Evolutionary conservation across 2,113 vertebrate species (phyloP).

Genomic region (Spheniscus mendiculus): DNA sequence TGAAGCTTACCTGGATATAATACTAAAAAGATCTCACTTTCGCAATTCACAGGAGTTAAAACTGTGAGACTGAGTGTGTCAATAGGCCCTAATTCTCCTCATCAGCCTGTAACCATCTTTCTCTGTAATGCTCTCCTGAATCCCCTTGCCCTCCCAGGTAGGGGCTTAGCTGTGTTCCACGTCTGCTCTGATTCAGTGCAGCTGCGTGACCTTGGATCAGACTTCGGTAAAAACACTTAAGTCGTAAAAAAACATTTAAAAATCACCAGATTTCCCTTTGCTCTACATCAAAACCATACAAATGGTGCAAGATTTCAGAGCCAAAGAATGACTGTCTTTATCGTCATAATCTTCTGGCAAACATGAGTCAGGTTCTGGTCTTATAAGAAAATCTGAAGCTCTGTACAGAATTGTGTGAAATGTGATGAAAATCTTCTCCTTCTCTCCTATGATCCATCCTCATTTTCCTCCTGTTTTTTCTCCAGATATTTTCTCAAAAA

Average conservation of each 20-base stretch:
- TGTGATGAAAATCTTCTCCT: not conserved
- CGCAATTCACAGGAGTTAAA: not conserved
- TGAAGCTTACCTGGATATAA: not conserved
- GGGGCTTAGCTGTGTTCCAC: not conserved
- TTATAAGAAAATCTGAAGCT: not conserved
- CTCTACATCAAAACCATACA: not conserved
- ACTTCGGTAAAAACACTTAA: not conserved
- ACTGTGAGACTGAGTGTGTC: not conserved
- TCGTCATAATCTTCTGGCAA: not conserved
- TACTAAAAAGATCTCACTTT: not conserved
- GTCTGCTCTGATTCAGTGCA: not conserved
- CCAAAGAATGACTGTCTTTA: not conserved
- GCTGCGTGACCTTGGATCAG: not conserved
- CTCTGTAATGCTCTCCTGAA: not conserved
- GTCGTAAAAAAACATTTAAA: not conserved
- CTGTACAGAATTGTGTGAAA: not conserved
- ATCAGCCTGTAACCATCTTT: not conserved
- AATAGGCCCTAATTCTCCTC: not conserved
- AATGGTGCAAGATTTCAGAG: not conserved
- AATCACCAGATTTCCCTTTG: not conserved
- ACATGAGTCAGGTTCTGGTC: not conserved
- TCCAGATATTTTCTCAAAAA: not conserved
- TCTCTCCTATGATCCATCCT: not conserved
- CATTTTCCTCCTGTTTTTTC: not conserved
- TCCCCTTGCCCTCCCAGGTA: too few relatives aligned